Percentiles rank a stretch among this genome's conserved stretches.
phyloP scores from a whole-genome alignment of 1,140 invertebrate genomes.

The Diprion similis region DNA sequence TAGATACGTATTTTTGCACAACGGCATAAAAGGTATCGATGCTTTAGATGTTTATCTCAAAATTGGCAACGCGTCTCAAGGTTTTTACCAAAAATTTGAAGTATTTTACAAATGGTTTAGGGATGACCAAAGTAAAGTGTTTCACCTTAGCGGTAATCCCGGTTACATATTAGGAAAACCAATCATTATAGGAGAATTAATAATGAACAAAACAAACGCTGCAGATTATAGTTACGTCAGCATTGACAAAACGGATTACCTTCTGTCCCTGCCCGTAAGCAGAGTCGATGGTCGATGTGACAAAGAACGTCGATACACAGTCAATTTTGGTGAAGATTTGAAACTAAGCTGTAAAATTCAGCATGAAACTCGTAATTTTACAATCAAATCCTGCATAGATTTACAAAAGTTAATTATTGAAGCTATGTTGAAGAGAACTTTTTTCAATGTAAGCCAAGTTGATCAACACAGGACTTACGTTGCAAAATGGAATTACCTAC shows the following conservation, averaged over 20 bases:
- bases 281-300: conserved; percentile 53
- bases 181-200: conserved; percentile 63
- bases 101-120: conserved; percentile 62
- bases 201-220: conserved; percentile 38
- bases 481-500: conserved; percentile 67
- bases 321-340: conserved; percentile 63
- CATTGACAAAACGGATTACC: conserved; percentile 49
- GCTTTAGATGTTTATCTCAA: conserved; percentile 55
- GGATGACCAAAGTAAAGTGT: conserved; percentile 41
- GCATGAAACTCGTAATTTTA: conserved; percentile 48
- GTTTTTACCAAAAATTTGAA: conserved; percentile 62
- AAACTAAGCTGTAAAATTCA: conserved; percentile 54
- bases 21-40: conserved; percentile 65
- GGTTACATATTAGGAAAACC: conserved; percentile 71
- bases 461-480: conserved; percentile 55
- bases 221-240: conserved; percentile 35
- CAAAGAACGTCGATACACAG: conserved; percentile 43
- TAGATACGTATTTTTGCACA: conserved; percentile 64
- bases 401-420: conserved; percentile 59
- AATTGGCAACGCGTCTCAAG: conserved; percentile 52
- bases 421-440: conserved; percentile 44
- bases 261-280: conserved; percentile 56
- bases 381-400: conserved; percentile 51
- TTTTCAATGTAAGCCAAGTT: conserved; percentile 44
- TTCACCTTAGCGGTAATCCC: conserved; percentile 71